These are phyloP conservation scores for Drosophila hydei DNA, from an alignment of 1,140 invertebrate genomes.

Conservation along the genomic window DNA sequence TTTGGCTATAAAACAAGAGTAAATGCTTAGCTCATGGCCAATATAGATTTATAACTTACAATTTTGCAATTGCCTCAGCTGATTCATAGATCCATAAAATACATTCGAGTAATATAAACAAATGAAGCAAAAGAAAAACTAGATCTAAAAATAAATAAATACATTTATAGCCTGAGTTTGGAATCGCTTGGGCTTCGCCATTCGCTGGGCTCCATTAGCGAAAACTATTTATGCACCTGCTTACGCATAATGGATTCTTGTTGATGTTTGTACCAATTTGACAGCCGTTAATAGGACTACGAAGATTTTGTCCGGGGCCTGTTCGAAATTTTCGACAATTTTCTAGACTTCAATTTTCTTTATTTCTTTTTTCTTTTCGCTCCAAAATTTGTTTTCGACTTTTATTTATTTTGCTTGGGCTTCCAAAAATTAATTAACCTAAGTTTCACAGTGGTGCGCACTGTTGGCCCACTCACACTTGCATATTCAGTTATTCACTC, in stretches of 20 bases:
- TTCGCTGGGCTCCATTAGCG: neutral
- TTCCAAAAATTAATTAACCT: constrained; percentile 70
- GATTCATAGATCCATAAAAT: neutral
- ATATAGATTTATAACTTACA: too few relatives aligned
- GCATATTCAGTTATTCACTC: constrained; percentile 7
- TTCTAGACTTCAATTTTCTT: too few relatives aligned
- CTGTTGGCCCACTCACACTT: constrained; percentile 27
- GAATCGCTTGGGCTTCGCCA: too few relatives aligned
- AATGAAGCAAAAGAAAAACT: neutral
- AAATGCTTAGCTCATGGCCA: too few relatives aligned
- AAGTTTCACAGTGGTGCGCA: constrained; percentile 31
- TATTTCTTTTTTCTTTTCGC: neutral
- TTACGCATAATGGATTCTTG: neutral
- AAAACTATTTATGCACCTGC: constrained; percentile 1
- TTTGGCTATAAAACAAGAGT: too few relatives aligned
- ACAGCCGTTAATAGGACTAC: constrained; percentile 25
- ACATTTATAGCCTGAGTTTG: too few relatives aligned
- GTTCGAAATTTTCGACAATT: constrained; percentile 28
- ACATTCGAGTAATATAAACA: neutral
- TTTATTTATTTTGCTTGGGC: constrained; percentile 67
- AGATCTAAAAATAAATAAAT: neutral
- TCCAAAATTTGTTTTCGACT: constrained; percentile 40
- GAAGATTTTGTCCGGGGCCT: neutral
- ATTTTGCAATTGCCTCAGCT: too few relatives aligned
- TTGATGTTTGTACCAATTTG: constrained; percentile 9